A percentile compares a stretch with the other conserved stretches of the same genome.
phyloP scores from a whole-genome alignment of 2,113 vertebrate species.

The Leptobrachium leishanense region DNA sequence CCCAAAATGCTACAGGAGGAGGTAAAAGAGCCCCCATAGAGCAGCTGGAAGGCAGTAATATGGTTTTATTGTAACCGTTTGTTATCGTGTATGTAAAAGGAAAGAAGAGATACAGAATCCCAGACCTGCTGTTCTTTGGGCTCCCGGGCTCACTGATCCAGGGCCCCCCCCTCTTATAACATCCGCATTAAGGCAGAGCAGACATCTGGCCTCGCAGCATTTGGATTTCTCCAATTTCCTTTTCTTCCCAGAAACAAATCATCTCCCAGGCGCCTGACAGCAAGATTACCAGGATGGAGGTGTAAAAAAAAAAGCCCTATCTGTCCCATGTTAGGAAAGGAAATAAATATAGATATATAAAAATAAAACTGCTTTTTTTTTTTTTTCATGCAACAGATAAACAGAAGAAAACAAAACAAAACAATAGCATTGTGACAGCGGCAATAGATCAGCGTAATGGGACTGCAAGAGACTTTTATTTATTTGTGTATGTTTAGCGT shows the following conservation, averaged over 20 bases:
- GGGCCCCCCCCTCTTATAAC: slow-evolving; percentile 20
- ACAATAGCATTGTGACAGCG: slow-evolving; percentile 38
- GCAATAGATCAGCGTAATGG: slow-evolving; percentile 47
- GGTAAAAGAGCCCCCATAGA: not conserved
- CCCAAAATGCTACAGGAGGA: too few relatives aligned
- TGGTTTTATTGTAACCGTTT: not conserved
- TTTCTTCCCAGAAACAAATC: slow-evolving; percentile 26
- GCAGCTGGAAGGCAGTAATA: not conserved
- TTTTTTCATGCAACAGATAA: slow-evolving; percentile 17
- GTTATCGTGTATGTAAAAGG: not conserved
- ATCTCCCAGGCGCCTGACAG: slow-evolving; percentile 32
- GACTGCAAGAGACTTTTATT: slow-evolving; percentile 20
- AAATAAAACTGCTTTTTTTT: not conserved
- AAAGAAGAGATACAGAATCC: not conserved
- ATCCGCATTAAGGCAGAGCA: slow-evolving; percentile 24
- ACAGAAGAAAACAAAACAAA: slow-evolving; percentile 24
- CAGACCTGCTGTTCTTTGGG: slow-evolving; percentile 8
- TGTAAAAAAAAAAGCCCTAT: slow-evolving; percentile 34
- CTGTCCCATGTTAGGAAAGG: slow-evolving; percentile 14
- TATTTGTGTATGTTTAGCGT: slow-evolving; percentile 42
- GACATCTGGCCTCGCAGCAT: slow-evolving; percentile 30
- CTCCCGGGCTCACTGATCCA: slow-evolving; percentile 11
- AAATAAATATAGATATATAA: slow-evolving; percentile 12
- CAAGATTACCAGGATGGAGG: slow-evolving; percentile 1
- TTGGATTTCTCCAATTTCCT: slow-evolving; percentile 30